Evolutionary conservation across 2,113 vertebrate species (phyloP).

Genomic region (Silurus glanis): DNA sequence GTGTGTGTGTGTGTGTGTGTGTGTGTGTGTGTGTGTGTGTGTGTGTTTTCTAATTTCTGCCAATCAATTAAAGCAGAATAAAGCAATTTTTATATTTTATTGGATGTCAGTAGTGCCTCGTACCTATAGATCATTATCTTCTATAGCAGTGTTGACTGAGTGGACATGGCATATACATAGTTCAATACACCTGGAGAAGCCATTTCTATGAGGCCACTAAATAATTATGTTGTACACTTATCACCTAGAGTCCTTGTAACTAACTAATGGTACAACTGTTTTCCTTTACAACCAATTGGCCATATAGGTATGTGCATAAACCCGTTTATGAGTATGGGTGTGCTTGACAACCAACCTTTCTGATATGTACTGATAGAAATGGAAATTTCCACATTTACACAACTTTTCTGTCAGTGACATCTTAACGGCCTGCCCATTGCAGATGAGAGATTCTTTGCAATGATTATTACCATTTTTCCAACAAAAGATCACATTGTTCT

Average conservation of each 20-base stretch:
- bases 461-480: not conserved
- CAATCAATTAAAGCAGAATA: not conserved
- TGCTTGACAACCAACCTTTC: not conserved
- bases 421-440: not conserved
- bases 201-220: conserved; percentile 59
- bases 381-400: not conserved
- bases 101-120: not conserved
- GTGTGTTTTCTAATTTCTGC: not conserved
- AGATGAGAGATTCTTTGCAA: not conserved
- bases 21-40: not conserved
- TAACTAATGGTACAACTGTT: conserved; percentile 56
- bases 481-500: not conserved
- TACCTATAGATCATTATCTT: conserved; percentile 58
- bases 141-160: conserved; percentile 62
- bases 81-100: not conserved
- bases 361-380: not conserved
- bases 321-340: conserved; percentile 30
- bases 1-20: too few species aligned
- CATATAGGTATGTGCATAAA: conserved; percentile 17
- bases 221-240: conserved; percentile 52
- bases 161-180: conserved; percentile 62
- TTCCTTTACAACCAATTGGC: conserved; percentile 23
- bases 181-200: conserved; percentile 65
- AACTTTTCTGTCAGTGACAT: not conserved
- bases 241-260: conserved; percentile 62